A percentile compares a stretch with the other conserved stretches of the same genome.
Conservation (phyloP, 2,113 vertebrate species). For the Otis tarda region DNA sequence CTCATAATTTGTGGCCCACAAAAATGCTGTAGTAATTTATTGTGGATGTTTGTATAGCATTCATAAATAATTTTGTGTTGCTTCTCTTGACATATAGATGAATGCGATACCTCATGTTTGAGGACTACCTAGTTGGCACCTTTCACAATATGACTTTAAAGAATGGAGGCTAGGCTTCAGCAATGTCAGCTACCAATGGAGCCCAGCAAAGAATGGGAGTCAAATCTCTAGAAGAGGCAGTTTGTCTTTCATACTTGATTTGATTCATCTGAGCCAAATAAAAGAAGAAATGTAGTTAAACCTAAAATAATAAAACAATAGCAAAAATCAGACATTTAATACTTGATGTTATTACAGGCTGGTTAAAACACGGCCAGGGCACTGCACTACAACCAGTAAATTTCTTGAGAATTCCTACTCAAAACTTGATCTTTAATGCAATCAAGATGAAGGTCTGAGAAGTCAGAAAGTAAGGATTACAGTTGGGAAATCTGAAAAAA, state of each 20-base stretch:
- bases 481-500: not conserved
- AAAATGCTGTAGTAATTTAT: not conserved
- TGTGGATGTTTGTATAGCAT: not conserved
- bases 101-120: not conserved
- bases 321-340: not conserved
- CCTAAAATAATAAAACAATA: not conserved
- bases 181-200: not conserved
- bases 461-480: not conserved
- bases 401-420: not conserved
- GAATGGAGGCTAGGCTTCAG: not conserved
- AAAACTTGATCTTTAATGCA: not conserved
- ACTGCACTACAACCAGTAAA: not conserved
- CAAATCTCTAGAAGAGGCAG: not conserved
- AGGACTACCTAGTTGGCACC: not conserved
- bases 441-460: not conserved
- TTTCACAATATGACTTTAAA: not conserved
- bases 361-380: not conserved
- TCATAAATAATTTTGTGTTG: not conserved
- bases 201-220: not conserved
- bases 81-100: not conserved
- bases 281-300: not conserved
- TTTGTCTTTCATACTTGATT: not conserved
- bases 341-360: not conserved
- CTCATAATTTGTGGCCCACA: not conserved
- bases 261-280: not conserved